A percentile compares a stretch with the other conserved stretches of the same genome.
phyloP scores from a whole-genome alignment of 2,888 invertebrate genomes.

The Serripes groenlandicus region DNA sequence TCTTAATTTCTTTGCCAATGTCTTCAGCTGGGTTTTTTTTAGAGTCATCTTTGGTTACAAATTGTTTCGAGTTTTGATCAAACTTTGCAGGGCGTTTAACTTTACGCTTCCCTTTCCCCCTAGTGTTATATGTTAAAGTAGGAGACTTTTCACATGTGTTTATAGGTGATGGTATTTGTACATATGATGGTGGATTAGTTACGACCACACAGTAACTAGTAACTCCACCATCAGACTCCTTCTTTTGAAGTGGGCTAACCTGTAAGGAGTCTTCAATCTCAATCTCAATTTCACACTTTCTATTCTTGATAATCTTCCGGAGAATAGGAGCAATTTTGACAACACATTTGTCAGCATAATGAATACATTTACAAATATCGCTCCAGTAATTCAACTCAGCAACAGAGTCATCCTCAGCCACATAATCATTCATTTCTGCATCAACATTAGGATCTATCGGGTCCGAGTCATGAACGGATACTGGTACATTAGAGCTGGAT shows the following conservation, averaged over 20 bases:
- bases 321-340: conserved; percentile 25
- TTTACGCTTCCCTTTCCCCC: background rate
- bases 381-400: background rate
- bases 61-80: no score
- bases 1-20: no score
- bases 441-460: background rate
- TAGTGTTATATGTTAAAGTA: no score
- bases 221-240: background rate
- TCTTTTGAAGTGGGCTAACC: conserved; percentile 8
- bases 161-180: no score
- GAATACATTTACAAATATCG: conserved; percentile 16
- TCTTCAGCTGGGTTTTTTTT: no score
- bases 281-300: conserved; percentile 12
- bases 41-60: no score
- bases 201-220: conserved; percentile 17
- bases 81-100: no score
- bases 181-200: background rate
- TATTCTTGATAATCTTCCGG: background rate
- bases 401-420: background rate
- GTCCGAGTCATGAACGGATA: background rate
- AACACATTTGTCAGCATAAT: conserved; percentile 18
- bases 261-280: conserved; percentile 18
- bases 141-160: no score
- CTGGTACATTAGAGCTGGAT: no score
- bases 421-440: background rate